A percentile compares a stretch with the other conserved stretches of the same genome.
Evolutionary conservation across 2,888 invertebrate species (phyloP).

Genomic region (Hylaea fasciaria): DNA sequence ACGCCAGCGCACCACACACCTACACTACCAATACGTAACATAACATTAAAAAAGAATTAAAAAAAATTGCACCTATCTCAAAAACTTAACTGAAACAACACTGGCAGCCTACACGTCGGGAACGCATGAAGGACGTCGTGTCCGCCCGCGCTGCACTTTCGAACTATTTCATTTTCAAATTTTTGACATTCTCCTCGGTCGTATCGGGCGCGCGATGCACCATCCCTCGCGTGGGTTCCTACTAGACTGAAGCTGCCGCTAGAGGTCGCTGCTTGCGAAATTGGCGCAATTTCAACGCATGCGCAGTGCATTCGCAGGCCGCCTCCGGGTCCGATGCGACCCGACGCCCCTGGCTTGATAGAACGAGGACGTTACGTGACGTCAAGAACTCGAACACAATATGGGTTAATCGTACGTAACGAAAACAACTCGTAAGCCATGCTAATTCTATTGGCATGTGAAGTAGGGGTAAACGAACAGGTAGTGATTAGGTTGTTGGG

Average conservation of each 20-base stretch:
- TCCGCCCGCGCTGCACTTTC: slow-evolving; percentile 60
- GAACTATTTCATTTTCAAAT: slow-evolving; percentile 75
- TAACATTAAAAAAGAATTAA: slow-evolving; percentile 26
- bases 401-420: slow-evolving; percentile 78
- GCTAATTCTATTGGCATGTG: slow-evolving; percentile 42
- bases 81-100: slow-evolving; percentile 62
- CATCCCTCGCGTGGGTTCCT: slow-evolving; percentile 69
- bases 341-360: slow-evolving; percentile 78
- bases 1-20: slow-evolving; percentile 52
- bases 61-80: slow-evolving; percentile 39
- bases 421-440: slow-evolving; percentile 66
- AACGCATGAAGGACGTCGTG: slow-evolving; percentile 47
- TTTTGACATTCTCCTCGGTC: slow-evolving; percentile 70
- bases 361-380: slow-evolving; percentile 83
- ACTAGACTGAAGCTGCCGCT: slow-evolving; percentile 72
- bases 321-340: slow-evolving; percentile 73
- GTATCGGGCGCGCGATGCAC: slow-evolving; percentile 68
- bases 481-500: not conserved
- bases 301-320: slow-evolving; percentile 73
- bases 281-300: slow-evolving; percentile 83
- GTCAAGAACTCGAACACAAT: slow-evolving; percentile 77
- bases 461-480: not conserved
- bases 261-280: slow-evolving; percentile 81
- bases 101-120: slow-evolving; percentile 49
- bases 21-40: slow-evolving; percentile 50